These are phyloP conservation scores for Psittacula cyanocephala DNA, from an alignment of 2,113 vertebrate species.

Conservation along the genomic window DNA sequence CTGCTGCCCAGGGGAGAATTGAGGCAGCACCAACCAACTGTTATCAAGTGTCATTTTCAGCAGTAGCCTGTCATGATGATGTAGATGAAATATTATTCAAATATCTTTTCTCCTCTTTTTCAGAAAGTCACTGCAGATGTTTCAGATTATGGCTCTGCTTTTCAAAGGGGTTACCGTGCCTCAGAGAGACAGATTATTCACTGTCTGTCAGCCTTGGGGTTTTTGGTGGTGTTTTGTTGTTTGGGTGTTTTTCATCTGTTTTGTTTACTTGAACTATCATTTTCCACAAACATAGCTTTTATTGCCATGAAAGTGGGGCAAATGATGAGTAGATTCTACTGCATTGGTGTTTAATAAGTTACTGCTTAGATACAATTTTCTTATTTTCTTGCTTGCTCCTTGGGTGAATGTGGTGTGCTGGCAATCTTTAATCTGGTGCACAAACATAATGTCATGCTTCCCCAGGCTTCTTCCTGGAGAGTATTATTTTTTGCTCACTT, in stretches of 20 bases:
- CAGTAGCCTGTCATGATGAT: not conserved
- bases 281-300: not conserved
- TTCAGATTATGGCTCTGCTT: not conserved
- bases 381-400: not conserved
- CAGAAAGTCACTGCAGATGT: not conserved
- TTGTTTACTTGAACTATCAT: not conserved
- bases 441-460: not conserved
- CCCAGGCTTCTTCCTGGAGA: not conserved
- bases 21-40: not conserved
- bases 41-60: not conserved
- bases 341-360: not conserved
- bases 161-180: not conserved
- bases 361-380: not conserved
- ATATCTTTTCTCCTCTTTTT: not conserved
- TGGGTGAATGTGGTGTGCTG: not conserved
- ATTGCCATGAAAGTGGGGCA: not conserved
- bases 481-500: not conserved
- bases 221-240: not conserved
- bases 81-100: not conserved
- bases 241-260: not conserved
- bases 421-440: not conserved
- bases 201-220: not conserved
- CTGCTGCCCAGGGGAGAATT: not conserved
- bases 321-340: not conserved
- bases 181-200: not conserved